A percentile compares a stretch with the other conserved stretches of the same genome.
Evolutionary conservation across 2,113 vertebrate genomes (phyloP).

Genomic region (Arenaria interpres): DNA sequence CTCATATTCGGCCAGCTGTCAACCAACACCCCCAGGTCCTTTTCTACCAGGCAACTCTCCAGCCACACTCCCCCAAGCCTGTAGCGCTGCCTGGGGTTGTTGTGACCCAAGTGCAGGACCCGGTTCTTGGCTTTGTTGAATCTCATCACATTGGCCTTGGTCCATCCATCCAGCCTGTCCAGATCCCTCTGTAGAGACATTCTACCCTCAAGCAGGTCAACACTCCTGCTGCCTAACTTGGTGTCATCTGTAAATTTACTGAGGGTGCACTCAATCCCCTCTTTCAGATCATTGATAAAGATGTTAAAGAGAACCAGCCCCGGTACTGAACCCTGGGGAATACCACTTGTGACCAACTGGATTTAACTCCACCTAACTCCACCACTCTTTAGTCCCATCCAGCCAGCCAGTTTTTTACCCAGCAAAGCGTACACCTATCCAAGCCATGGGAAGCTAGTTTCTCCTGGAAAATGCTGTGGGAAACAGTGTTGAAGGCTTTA

Average conservation of each 20-base stretch:
- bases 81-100: not conserved
- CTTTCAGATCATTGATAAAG: not conserved
- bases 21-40: not conserved
- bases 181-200: not conserved
- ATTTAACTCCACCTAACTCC: not conserved
- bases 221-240: not conserved
- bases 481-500: not conserved
- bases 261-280: not conserved
- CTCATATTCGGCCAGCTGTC: not conserved
- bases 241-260: not conserved
- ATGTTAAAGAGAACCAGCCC: not conserved
- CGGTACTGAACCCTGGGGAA: not conserved
- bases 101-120: not conserved
- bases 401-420: not conserved
- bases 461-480: not conserved
- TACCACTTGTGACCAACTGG: too few relatives aligned
- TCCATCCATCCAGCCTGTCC: too few relatives aligned
- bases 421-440: rapidly evolving
- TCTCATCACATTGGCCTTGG: not conserved
- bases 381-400: not conserved
- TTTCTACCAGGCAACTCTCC: not conserved
- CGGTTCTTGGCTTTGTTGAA: not conserved
- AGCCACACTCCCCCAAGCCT: not conserved
- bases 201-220: not conserved
- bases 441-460: not conserved